Conservation (phyloP, 2,113 vertebrate genomes). For the Mirounga angustirostris region DNA sequence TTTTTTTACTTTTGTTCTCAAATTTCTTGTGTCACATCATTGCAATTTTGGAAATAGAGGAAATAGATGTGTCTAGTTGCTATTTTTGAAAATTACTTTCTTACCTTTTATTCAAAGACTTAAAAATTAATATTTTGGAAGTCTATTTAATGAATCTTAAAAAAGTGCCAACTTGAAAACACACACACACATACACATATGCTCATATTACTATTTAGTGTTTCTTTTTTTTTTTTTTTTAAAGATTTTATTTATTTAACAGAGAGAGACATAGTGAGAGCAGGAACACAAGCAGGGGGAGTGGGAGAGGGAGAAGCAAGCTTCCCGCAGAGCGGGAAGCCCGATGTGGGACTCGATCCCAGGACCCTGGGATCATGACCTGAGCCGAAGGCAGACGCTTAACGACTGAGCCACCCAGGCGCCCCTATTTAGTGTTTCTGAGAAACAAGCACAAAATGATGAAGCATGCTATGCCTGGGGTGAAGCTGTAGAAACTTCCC, state of each 20-base stretch:
- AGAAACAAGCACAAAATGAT: neutral
- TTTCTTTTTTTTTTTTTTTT: neutral
- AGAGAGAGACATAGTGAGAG: too few relatives aligned
- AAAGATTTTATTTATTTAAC: too few relatives aligned
- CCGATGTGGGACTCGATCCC: too few relatives aligned
- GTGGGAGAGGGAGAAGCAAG: too few relatives aligned
- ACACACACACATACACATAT: neutral
- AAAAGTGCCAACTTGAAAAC: neutral
- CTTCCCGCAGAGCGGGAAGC: too few relatives aligned
- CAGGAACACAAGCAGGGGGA: too few relatives aligned
- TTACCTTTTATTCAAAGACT: neutral
- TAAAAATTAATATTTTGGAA: neutral
- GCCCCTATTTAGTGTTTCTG: neutral
- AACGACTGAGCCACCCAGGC: too few relatives aligned
- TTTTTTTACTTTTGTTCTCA: neutral
- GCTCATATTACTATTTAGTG: neutral
- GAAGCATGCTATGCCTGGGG: accelerated
- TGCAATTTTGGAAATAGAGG: neutral
- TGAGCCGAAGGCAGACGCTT: too few relatives aligned
- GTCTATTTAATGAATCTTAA: neutral
- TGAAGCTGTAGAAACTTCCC: neutral
- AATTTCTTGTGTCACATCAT: neutral
- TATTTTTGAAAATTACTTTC: neutral
- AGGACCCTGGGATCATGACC: too few relatives aligned
- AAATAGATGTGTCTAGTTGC: neutral